Percentiles rank a stretch among this genome's conserved stretches.
Conservation (phyloP, 2,888 invertebrate species). For the Scelioninae gen. 1 region DNA sequence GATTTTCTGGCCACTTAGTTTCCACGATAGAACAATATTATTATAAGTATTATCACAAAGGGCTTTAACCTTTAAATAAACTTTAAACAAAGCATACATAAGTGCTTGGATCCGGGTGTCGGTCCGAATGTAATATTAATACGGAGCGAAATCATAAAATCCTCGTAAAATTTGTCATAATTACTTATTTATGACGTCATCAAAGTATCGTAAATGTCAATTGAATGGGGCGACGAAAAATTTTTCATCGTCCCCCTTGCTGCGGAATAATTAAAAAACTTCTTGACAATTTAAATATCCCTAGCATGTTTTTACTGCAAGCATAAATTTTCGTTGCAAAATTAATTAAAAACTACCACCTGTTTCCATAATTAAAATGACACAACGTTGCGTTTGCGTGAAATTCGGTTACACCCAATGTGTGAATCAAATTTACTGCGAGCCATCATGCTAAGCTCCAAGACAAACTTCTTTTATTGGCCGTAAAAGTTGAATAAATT, state of each 20-base stretch:
- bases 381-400: slow-evolving; percentile 31
- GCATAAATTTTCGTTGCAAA: slow-evolving; percentile 52
- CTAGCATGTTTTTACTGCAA: slow-evolving; percentile 40
- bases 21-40: slow-evolving; percentile 36
- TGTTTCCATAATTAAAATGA: slow-evolving; percentile 59
- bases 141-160: background rate
- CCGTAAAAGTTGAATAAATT: slow-evolving; percentile 49
- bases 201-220: slow-evolving; percentile 5
- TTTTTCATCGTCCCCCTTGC: background rate
- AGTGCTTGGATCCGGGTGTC: background rate
- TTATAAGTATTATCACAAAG: slow-evolving; percentile 32
- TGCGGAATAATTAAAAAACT: slow-evolving; percentile 32
- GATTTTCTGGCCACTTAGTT: slow-evolving; percentile 28
- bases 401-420: slow-evolving; percentile 48
- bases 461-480: slow-evolving; percentile 58
- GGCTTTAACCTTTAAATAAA: slow-evolving; percentile 24
- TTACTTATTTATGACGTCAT: slow-evolving; percentile 17
- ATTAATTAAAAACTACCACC: slow-evolving; percentile 61
- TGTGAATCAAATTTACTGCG: slow-evolving; percentile 57
- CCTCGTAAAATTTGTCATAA: background rate
- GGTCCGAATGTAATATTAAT: background rate
- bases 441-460: slow-evolving; percentile 39
- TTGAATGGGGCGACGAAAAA: background rate
- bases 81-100: slow-evolving; percentile 13
- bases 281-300: slow-evolving; percentile 27